Evolutionary conservation across 2,888 invertebrate genomes (phyloP).

Genomic region (Drosophila mercatorum): DNA sequence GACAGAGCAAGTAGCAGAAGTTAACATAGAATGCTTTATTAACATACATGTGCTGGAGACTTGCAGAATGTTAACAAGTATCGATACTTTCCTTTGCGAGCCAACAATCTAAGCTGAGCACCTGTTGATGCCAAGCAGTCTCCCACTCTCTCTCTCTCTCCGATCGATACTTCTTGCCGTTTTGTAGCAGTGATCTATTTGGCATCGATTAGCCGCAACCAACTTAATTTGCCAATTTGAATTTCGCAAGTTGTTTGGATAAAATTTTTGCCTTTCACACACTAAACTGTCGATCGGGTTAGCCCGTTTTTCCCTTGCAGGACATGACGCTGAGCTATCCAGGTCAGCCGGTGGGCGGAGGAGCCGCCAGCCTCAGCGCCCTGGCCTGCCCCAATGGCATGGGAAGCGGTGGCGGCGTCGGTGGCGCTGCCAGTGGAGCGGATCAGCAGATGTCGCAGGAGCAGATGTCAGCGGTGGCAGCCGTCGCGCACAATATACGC

Average conservation of each 20-base stretch:
- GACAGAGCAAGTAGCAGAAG: neutral
- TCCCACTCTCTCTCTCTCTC: neutral
- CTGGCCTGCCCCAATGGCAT: constrained; percentile 72
- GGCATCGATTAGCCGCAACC: neutral
- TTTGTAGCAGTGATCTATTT: neutral
- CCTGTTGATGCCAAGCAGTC: neutral
- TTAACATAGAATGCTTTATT: neutral
- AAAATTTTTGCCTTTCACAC: neutral
- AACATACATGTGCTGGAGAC: neutral
- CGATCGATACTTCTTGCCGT: neutral
- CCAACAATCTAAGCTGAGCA: neutral
- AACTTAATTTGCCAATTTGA: constrained; percentile 2
- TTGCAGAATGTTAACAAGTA: neutral
- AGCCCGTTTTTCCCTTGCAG: constrained; percentile 87
- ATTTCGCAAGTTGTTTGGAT: neutral
- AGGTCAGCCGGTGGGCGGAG: constrained; percentile 72
- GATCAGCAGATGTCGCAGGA: constrained; percentile 87
- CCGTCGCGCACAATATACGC: constrained; percentile 93
- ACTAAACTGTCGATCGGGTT: constrained; percentile 68
- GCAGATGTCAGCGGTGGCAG: constrained; percentile 93
- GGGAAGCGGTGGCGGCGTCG: constrained; percentile 47
- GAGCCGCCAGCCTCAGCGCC: constrained; percentile 49
- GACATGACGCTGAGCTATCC: constrained; percentile 87
- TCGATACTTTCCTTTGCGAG: neutral
- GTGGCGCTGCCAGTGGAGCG: constrained; percentile 42